Evolutionary conservation across 2,888 invertebrate genomes (phyloP).

Genomic region (Sphinx pinastri): DNA sequence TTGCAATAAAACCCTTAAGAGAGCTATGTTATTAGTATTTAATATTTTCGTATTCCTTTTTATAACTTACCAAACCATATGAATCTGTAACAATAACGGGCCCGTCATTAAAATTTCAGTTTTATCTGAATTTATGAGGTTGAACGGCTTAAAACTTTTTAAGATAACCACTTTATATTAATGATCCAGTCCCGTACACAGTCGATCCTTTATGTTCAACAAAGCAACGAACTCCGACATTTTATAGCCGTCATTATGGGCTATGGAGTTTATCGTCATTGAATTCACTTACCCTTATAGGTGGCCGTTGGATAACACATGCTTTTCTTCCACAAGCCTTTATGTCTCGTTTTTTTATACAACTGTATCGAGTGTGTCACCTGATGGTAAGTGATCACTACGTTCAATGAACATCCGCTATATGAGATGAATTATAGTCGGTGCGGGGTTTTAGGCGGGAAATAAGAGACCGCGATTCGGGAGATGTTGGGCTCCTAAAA

Average conservation of each 20-base stretch:
- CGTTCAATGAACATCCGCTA: too few relatives aligned
- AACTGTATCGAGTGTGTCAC: background rate
- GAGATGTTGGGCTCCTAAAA: too few relatives aligned
- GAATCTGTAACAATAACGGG: constrained; percentile 34
- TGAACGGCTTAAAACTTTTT: constrained; percentile 30
- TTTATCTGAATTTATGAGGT: constrained; percentile 34
- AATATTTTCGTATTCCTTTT: constrained; percentile 31
- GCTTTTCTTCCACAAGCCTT: constrained; percentile 27
- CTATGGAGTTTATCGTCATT: constrained; percentile 45
- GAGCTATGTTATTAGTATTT: background rate
- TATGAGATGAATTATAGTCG: too few relatives aligned
- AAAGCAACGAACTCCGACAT: constrained; percentile 41
- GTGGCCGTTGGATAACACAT: constrained; percentile 29
- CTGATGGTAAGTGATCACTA: too few relatives aligned
- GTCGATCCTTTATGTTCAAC: constrained; percentile 42
- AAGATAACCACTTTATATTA: constrained; percentile 30
- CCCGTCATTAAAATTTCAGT: constrained; percentile 32
- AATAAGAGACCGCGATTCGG: too few relatives aligned
- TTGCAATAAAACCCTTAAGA: background rate
- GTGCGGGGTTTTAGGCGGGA: too few relatives aligned
- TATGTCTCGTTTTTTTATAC: constrained; percentile 20
- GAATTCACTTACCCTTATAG: constrained; percentile 40
- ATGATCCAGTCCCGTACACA: constrained; percentile 33
- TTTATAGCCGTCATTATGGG: constrained; percentile 40
- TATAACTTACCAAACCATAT: constrained; percentile 30